Base-by-base conservation (phyloP, 2,113 vertebrate genomes). In the Phoenicopterus ruber region DNA sequence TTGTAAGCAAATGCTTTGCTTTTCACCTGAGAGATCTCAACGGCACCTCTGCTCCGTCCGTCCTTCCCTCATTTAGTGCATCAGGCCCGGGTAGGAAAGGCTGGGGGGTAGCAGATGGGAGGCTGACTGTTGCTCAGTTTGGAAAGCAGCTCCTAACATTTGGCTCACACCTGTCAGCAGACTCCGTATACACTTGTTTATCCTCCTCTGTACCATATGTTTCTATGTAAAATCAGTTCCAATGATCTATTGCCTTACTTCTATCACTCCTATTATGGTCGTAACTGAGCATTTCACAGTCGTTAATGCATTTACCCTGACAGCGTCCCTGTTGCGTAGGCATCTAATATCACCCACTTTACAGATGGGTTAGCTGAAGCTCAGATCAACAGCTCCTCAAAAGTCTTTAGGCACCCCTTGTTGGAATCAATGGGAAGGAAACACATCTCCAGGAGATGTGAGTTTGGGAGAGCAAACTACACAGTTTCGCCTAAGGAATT, bases 151-250 rank as follows among this genome's bases (percentile, higher is more conserved):
- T 94, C 81, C 78, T 95, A 94, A 89, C 86, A 89, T 96, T 97
- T 97, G 95, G 95, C 96, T 97, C 86, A 96, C 95, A 97, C 97
- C 94, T 97, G 96, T 93, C 94, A 94, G 70, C 91, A 97, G 62
- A 77, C 91, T 96, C 54, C 84, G 1, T 94, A 87, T 94, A 97
- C 93, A 94, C 70, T 97, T 96, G 89, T 95, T 94, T 94, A 91
- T 95, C 95, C 91, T 89, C 96, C 96, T 76, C 97, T 97, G 86
- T 97, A 94, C 94, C 94, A 89, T 97, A 96, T 97, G 96, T 87
- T 95, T 96, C 94, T 36, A 82, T 77, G 93, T 57, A 95, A 94
- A 96, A 95, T 81, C 93, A 90, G 78, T 95, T 88, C 88, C 93
- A 94, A 84, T 96, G 91, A 97, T 97, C 97, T 95, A 95, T 97